Evolutionary conservation across 2,888 invertebrate species (phyloP).

Genomic region (Cetonia aurata): DNA sequence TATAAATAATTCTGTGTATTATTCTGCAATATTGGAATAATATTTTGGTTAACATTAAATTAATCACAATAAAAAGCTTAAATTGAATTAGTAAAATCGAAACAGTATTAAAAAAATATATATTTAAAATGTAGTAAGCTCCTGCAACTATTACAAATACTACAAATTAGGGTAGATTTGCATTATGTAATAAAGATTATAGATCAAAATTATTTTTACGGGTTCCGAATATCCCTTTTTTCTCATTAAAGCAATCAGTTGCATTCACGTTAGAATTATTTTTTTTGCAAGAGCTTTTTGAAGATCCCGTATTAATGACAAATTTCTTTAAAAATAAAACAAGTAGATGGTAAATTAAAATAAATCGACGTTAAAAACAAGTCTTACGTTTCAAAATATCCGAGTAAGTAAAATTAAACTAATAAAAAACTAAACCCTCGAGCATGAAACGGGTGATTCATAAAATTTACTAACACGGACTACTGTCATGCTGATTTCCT

Average conservation of each 20-base stretch:
- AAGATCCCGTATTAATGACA: not conserved
- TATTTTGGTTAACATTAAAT: conserved; percentile 2
- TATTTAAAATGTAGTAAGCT: too few species aligned
- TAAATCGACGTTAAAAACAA: too few species aligned
- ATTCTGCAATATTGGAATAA: conserved; percentile 17
- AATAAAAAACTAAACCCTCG: conserved; percentile 13
- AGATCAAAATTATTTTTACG: too few species aligned
- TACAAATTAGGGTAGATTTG: too few species aligned
- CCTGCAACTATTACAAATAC: too few species aligned
- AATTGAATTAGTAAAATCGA: not conserved
- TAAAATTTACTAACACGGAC: conserved; percentile 37
- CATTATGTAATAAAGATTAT: too few species aligned
- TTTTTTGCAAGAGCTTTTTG: not conserved
- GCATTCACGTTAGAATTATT: too few species aligned
- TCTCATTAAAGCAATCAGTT: too few species aligned
- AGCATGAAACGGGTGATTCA: conserved; percentile 4
- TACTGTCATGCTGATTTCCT: conserved; percentile 47
- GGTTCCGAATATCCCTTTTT: not conserved
- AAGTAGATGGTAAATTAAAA: too few species aligned
- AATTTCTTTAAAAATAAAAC: too few species aligned
- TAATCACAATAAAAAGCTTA: not conserved
- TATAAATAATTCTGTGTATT: not conserved
- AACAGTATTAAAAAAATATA: too few species aligned
- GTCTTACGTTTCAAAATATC: too few species aligned
- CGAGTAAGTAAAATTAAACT: not conserved